Percentiles rank a stretch among this genome's conserved stretches.
These are phyloP conservation scores for Sweltsa coloradensis DNA, from an alignment of 1,140 invertebrate genomes.

Conservation along the genomic window DNA sequence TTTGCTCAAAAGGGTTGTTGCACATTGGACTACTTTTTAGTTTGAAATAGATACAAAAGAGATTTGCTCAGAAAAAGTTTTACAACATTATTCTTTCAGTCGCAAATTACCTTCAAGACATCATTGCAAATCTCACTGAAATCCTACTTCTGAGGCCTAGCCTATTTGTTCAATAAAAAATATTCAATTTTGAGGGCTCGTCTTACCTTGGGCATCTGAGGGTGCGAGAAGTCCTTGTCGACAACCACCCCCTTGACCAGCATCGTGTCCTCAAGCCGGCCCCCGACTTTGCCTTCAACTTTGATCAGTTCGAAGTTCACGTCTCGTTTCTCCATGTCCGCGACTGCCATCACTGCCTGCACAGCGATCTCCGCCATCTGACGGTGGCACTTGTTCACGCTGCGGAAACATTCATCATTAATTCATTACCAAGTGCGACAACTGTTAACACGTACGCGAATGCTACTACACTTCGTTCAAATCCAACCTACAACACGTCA, in stretches of 20 bases:
- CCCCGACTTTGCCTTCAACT: slow-evolving; percentile 96
- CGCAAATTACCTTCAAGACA: not conserved
- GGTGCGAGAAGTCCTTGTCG: slow-evolving; percentile 98
- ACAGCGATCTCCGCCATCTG: slow-evolving; percentile 99
- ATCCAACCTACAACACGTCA: too few relatives aligned
- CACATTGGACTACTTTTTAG: too few relatives aligned
- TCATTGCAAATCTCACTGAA: too few relatives aligned
- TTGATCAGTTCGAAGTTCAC: slow-evolving; percentile 99
- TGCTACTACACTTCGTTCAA: too few relatives aligned
- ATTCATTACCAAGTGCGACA: not conserved
- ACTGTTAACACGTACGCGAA: too few relatives aligned
- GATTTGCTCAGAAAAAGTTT: too few relatives aligned
- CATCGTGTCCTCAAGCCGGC: slow-evolving; percentile 92
- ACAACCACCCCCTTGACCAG: slow-evolving; percentile 94
- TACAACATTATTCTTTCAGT: not conserved
- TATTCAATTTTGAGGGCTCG: not conserved
- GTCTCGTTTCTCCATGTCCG: slow-evolving; percentile 86
- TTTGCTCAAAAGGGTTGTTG: too few relatives aligned
- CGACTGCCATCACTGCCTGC: slow-evolving; percentile 86
- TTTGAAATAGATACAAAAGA: not conserved
- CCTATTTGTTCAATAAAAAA: not conserved
- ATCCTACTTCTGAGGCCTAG: too few relatives aligned
- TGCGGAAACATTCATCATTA: slow-evolving; percentile 22
- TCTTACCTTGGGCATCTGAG: slow-evolving; percentile 96
- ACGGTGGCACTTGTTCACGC: slow-evolving; percentile 75